These are phyloP conservation scores for Tetrao urogallus DNA, from an alignment of 2,113 vertebrate species.

Conservation along the genomic window DNA sequence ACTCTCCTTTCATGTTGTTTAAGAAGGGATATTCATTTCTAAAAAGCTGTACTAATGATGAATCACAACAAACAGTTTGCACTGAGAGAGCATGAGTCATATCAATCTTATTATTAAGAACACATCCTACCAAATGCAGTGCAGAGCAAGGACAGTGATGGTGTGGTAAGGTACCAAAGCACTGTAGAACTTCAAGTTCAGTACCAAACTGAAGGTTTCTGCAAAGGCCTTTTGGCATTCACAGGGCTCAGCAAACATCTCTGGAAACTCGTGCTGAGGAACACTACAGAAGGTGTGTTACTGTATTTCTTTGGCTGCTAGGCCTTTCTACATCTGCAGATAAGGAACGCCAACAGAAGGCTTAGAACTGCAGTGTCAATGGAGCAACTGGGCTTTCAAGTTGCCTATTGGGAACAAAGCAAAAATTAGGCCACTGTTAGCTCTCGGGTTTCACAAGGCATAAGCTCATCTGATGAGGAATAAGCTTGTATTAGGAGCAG, in stretches of 20 bases:
- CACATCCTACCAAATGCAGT: neutral
- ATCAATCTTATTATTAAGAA: neutral
- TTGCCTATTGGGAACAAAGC: neutral
- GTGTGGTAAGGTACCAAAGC: neutral
- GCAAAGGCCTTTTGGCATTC: neutral
- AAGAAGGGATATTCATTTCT: neutral
- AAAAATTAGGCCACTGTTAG: neutral
- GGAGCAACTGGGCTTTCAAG: neutral
- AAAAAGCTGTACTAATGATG: neutral
- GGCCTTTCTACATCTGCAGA: neutral
- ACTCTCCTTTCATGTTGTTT: neutral
- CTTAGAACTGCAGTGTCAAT: neutral
- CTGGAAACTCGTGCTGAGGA: neutral
- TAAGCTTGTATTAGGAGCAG: fast-evolving
- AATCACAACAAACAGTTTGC: neutral
- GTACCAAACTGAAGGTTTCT: neutral
- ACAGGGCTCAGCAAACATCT: neutral
- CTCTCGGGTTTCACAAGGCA: neutral
- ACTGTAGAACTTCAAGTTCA: neutral
- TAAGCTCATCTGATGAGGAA: neutral
- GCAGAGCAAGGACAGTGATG: neutral
- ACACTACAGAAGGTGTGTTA: neutral
- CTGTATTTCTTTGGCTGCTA: neutral
- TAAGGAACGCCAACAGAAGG: neutral
- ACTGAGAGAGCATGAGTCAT: neutral